Evolutionary conservation across 2,797 vertebrate species (phyloP), one percentile per base, ranked within the genome.

Genomic region (Paramormyrops hopkinsi): DNA sequence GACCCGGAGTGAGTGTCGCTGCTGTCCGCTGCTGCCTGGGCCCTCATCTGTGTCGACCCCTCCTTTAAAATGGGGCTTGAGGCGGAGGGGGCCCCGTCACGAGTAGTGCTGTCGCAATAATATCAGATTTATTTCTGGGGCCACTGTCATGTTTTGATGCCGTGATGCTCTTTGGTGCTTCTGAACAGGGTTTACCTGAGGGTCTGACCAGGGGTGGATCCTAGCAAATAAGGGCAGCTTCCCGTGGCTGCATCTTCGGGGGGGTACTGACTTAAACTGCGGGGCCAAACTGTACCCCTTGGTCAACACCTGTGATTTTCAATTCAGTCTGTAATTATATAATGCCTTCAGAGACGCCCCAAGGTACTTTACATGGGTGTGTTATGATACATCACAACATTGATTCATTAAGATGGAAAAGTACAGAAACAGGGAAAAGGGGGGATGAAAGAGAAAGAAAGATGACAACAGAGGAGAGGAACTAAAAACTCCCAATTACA

Each of bases 1-100:
- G 98, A 99, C 92, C 98, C 98, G 88, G 99, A 99, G 99, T 99
- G 94, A 96, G 98, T 44, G 51, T 2, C 11, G 14, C 25, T 53
- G 48, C 33, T 12, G 9, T 33, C 12, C 14, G 2, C 33, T 76
- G 33, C 37, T 76, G 33, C 11, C 11, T 19, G 69, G 33, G 7
- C 22, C 11, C 12, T 3, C 33, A 8, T 17, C 12, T 19, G 11
- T 76, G 14, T 37, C 29, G 9, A 14, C 3, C 0, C 9, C 2
- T 5, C 65, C 65, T 19, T 17, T 33, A 37, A 76, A 76, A 83
- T 22, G 19, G 33, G 12, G 69, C 29, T 37, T 12, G 12, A 73
- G 11, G 25, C 2, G 1, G 12, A 41, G 2, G 17, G 37, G 19
- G 2, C 19, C 73, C 73, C 0, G 37, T 79, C 17, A 44, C 1